These are phyloP conservation scores for Upupa epops DNA, from an alignment of 2,113 vertebrate genomes.

Conservation along the genomic window DNA sequence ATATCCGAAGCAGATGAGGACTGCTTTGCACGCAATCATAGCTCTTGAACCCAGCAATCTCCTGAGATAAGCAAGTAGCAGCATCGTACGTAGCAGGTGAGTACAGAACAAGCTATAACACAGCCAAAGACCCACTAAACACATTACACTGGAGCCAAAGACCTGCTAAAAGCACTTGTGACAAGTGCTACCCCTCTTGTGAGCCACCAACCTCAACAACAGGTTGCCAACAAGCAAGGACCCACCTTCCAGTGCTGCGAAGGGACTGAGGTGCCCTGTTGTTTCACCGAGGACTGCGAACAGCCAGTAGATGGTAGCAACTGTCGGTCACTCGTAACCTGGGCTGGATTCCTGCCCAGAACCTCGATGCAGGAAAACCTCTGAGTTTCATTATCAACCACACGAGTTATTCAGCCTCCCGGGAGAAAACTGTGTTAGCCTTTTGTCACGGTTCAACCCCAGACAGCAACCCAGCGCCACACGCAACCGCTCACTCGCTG, in stretches of 20 bases:
- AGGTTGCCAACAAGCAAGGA: not conserved
- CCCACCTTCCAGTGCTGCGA: accelerated
- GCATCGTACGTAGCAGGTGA: accelerated
- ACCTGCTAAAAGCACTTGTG: not conserved
- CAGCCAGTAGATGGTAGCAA: constrained; percentile 66
- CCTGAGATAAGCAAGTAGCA: not conserved
- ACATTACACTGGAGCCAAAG: not conserved
- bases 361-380: not conserved
- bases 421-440: not conserved
- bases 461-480: not conserved
- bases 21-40: not conserved
- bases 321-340: not conserved
- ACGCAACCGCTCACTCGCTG: not conserved
- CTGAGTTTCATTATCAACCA: not conserved
- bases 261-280: not conserved
- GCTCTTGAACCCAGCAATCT: not conserved
- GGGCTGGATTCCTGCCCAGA: not conserved
- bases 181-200: not conserved
- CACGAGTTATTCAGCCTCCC: not conserved
- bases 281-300: not conserved
- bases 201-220: not conserved
- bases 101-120: not conserved
- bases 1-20: not conserved
- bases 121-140: not conserved
- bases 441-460: not conserved